Base-by-base conservation (phyloP, 1,140 invertebrate species). In the Calliopsis andreniformis region DNA sequence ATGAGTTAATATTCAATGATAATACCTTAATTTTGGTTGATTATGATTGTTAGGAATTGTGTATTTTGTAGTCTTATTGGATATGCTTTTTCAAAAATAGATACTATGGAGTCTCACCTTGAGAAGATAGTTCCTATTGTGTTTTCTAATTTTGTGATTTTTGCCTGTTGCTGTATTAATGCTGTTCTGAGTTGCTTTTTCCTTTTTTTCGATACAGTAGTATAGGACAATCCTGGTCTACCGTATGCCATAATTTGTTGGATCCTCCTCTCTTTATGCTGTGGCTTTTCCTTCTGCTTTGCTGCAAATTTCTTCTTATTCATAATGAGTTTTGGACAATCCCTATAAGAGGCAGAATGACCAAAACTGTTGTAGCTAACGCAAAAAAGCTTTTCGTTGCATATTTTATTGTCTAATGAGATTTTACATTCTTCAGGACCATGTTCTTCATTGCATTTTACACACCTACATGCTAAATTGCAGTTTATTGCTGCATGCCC, bases 341-440 rank as follows among this genome's bases (percentile, higher is more conserved):
- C 78, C 58, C 47, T 49, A 35, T 82, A 84, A 1, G 61, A 79
- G 0, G 79, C 84, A 32, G 84, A 81, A 32, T 86, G 79, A 3
- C 79, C 78, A 0, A 30, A 32, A 12, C 62, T 23, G 14, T 42
- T 51, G n/a, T 82, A 86, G 18, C 78, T 79, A 6, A 59, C 53
- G 62, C 84, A 86, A 20, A 32, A 76, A 0, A 73, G n/a, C n/a
- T n/a, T n/a, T n/a, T 49, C 47, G 1, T 20, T 18, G 1, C n/a
- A 7, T 3, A 5, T 4, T 43, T 49, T 23, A 20, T n/a, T 6
- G 1, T 6, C 0, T 5, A 0, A 12, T 16, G 3, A 10, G 51
- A 20, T 1, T 8, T 3, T 28, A 28, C 66, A 76, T 53, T 72
- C 18, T 8, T 70, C 76, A 49, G 80, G 80, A 1, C 72, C 25